phyloP scores from a whole-genome alignment of 2,113 vertebrate species.

The Taurulus bubalis region DNA sequence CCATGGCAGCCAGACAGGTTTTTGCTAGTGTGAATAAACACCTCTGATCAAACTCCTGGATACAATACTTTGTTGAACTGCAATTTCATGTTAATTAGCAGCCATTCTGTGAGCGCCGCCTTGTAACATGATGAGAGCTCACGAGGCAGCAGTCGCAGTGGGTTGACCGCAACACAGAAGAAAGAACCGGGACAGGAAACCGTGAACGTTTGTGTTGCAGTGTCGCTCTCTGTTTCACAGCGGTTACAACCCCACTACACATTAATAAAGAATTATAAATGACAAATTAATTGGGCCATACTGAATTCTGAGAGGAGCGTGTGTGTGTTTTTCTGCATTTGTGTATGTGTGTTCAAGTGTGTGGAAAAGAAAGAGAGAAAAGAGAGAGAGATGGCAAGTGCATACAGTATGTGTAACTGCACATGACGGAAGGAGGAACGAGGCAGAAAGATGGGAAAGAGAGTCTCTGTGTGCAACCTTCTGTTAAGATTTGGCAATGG shows the following conservation, averaged over 20 bases:
- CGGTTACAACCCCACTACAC: not conserved
- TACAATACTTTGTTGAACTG: not conserved
- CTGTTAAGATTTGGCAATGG: slow-evolving; percentile 72
- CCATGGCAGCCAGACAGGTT: not conserved
- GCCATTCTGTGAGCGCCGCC: not conserved
- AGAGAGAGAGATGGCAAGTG: not conserved
- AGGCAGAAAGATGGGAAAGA: slow-evolving; percentile 28
- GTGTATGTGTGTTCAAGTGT: not conserved
- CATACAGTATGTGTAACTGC: slow-evolving; percentile 15
- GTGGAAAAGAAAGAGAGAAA: not conserved
- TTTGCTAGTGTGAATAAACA: not conserved
- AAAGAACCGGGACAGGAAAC: not conserved
- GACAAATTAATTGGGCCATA: slow-evolving; percentile 10
- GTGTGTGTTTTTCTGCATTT: not conserved
- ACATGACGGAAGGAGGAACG: slow-evolving; percentile 42
- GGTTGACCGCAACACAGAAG: not conserved
- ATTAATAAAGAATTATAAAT: slow-evolving; percentile 27
- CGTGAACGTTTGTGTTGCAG: not conserved
- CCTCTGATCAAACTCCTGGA: not conserved
- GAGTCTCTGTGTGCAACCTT: slow-evolving; percentile 61
- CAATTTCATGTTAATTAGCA: not conserved
- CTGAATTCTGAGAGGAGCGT: not conserved
- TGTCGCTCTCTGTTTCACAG: not conserved
- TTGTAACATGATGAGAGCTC: not conserved
- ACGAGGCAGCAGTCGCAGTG: not conserved